Base-by-base conservation (phyloP, 2,113 vertebrate species). In the Sceloporus tristichus region DNA sequence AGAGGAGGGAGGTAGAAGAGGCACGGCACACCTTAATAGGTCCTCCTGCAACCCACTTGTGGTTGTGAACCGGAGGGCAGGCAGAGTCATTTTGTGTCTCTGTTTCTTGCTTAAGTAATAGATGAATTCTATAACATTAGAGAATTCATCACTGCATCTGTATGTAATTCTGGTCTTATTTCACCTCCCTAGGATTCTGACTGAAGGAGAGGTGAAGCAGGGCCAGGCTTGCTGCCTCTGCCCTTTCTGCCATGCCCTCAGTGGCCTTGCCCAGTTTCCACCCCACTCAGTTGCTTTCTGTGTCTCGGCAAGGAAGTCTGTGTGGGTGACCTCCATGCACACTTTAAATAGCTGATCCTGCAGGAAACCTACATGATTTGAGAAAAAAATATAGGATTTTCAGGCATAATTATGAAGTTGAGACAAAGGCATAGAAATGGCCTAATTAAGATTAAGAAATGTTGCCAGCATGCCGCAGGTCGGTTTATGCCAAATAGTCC, bases 1-100 rank as follows among this genome's bases (percentile, higher is more conserved):
- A 19, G 8, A 82, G 25, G 21, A 25, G 40, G 14, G 18, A 38
- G 40, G 11, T 40, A 27, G 80, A 83, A 42, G 18, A 19, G 59
- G 11, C 1, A 14, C 1, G 59, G 11, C 1, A 14, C 1, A 2
- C 62, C 2, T 0, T 0, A 1, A 68, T 84, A 56, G 62, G 70
- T 70, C 27, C 25, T 56, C 10, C 27, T 73, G 25, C 27, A 29
- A 27, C 40, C 8, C 40, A 16, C 86, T 75, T n/a, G 85, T 73
- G 8, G 68, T 56, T 53, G 27, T 75, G 66, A 59, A 10, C 1
- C 18, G 48, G 0, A 66, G 0, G 0, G 5, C 48, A 18, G 13
- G 8, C 25, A 40, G 38, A 40, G 0, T 19, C 21, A 27, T 74
- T 14, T 29, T 84, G 68, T 56, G 40, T 9, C 66, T 38, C 48